Base-by-base conservation (phyloP, 2,797 vertebrate genomes). In the Diglossa cyanea region DNA sequence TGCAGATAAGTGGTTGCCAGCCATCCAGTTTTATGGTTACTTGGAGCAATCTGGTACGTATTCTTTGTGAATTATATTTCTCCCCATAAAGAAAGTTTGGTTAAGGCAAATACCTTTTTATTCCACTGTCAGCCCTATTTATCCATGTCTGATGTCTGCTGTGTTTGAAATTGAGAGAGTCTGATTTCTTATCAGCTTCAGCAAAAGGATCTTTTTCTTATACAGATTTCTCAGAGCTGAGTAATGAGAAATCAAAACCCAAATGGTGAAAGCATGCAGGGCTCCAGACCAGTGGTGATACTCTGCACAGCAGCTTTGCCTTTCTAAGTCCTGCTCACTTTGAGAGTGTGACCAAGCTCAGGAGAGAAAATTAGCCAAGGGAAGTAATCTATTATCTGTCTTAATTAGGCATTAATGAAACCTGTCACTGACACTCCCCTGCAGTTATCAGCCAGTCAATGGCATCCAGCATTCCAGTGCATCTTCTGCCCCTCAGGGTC, bases 401-500 rank as follows among this genome's bases (percentile, higher is more conserved):
- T 90, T 86, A 84, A 95, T 95, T 70, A 93, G 78, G 58, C 50
- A 77, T 80, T 92, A 91, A 92, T 94, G 45, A 90, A 83, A 51
- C 6, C 61, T 80, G 74, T 63, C 81, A 48, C 3, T 51, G 72
- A 42, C 51, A 90, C 42, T 91, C 58, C 54, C 61, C 40, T 91
- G 80, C 55, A 93, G 72, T 63, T 87, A 85, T 39, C 67, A 82
- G 67, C 74, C 70, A 78, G 83, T 48, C 72, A 72, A 20, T 81
- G 62, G 21, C 33, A 20, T 24, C n/a, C 3, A 51, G 62, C 8
- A 39, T 86, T 94, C 53, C 82, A 68, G 50, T 76, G 77, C 74
- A 71, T 65, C 57, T 65, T 62, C 62, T 71, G 62, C 62, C 79
- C 74, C 77, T 77, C 33, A 16, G 62, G 54, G 37, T 37, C 35